Conservation (phyloP, 2,113 vertebrate species). For the Tachuris rubrigastra region DNA sequence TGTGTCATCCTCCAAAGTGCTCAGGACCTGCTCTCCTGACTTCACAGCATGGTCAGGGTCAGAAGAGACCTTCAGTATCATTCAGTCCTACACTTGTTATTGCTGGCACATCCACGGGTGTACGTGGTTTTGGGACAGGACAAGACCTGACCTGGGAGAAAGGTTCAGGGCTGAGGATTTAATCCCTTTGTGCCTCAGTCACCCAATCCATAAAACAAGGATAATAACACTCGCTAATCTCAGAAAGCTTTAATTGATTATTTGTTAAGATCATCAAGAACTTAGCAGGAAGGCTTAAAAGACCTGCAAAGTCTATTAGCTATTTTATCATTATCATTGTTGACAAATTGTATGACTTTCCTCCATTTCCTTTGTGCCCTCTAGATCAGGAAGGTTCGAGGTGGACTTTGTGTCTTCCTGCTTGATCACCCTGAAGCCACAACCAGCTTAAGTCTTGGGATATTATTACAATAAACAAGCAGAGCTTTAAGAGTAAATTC, state of each 20-base stretch:
- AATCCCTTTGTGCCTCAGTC: neutral
- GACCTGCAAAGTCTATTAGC: constrained; percentile 1
- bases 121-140: neutral
- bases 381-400: rapidly evolving
- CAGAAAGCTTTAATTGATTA: constrained; percentile 22
- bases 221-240: neutral
- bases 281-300: neutral
- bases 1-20: neutral
- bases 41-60: neutral
- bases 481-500: neutral
- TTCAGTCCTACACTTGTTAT: neutral
- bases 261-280: constrained; percentile 28
- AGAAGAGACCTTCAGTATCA: neutral
- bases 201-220: neutral
- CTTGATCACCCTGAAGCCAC: neutral
- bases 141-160: neutral
- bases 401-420: neutral
- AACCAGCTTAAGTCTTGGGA: neutral
- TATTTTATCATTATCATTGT: neutral
- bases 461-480: neutral
- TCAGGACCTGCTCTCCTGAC: too few relatives aligned
- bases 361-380: neutral
- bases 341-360: neutral
- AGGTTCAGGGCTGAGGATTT: neutral
- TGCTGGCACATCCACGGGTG: rapidly evolving